Conservation (phyloP, 2,113 vertebrate genomes). For the Pseudorectes ferrugineus region DNA sequence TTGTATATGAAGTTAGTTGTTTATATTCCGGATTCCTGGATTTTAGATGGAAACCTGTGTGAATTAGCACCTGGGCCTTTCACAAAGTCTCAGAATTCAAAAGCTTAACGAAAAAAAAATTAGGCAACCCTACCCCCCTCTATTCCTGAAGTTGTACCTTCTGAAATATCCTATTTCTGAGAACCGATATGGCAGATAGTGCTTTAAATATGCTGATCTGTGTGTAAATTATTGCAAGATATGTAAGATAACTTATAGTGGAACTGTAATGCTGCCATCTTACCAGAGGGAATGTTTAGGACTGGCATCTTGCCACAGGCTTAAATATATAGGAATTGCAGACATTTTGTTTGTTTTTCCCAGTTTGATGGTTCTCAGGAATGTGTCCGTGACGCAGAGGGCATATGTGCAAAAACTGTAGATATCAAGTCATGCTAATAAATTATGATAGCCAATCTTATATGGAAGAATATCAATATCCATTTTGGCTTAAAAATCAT, state of each 20-base stretch:
- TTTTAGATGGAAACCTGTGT: neutral
- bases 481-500: neutral
- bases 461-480: neutral
- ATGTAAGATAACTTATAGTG: neutral
- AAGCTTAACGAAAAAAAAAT: neutral
- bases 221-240: neutral
- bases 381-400: neutral
- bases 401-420: neutral
- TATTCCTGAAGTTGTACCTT: neutral
- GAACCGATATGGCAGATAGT: neutral
- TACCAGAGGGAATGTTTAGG: neutral
- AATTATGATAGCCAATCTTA: neutral
- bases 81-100: neutral
- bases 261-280: neutral
- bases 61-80: neutral
- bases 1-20: neutral
- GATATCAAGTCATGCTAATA: neutral
- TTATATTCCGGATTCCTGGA: neutral
- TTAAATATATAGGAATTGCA: neutral
- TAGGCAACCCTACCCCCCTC: rapidly evolving
- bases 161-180: neutral
- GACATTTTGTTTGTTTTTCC: neutral
- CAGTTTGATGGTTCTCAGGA: neutral
- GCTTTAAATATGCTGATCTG: neutral
- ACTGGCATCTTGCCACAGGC: neutral